Conservation (phyloP, 2,797 vertebrate species). For the Macrochelys suwanniensis region DNA sequence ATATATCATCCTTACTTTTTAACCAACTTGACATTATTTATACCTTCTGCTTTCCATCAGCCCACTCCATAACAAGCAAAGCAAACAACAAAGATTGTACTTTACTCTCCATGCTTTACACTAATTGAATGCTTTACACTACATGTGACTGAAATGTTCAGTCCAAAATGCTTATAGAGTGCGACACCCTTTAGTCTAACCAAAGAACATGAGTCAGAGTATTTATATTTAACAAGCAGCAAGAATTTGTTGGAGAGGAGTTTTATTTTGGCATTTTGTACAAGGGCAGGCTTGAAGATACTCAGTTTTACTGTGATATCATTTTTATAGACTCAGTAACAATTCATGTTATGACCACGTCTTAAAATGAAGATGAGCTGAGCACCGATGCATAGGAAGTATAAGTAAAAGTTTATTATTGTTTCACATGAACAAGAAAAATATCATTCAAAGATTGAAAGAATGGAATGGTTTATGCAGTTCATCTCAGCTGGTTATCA, state of each 20-base stretch:
- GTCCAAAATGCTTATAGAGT: conserved; percentile 41
- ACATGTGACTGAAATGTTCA: background rate
- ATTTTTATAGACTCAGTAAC: conserved; percentile 5
- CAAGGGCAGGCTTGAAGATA: background rate
- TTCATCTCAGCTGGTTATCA: background rate
- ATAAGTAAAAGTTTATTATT: conserved; percentile 37
- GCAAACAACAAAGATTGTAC: background rate
- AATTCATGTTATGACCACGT: conserved; percentile 32
- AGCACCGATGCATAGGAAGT: conserved; percentile 50
- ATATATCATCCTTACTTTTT: background rate
- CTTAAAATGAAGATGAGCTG: conserved; percentile 8
- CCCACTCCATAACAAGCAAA: background rate
- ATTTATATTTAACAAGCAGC: conserved; percentile 36
- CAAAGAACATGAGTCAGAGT: conserved; percentile 66
- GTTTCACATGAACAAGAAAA: background rate
- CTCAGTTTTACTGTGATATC: conserved; percentile 27
- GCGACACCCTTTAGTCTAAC: conserved; percentile 61
- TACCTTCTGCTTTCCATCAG: background rate
- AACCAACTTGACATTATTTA: background rate
- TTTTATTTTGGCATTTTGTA: background rate
- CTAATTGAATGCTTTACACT: background rate
- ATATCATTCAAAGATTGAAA: background rate
- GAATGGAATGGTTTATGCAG: background rate
- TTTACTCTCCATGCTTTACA: background rate
- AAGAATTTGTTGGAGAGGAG: conserved; percentile 39